phyloP scores from a whole-genome alignment of 2,888 invertebrate species.

The Linnaemya vulpina region DNA sequence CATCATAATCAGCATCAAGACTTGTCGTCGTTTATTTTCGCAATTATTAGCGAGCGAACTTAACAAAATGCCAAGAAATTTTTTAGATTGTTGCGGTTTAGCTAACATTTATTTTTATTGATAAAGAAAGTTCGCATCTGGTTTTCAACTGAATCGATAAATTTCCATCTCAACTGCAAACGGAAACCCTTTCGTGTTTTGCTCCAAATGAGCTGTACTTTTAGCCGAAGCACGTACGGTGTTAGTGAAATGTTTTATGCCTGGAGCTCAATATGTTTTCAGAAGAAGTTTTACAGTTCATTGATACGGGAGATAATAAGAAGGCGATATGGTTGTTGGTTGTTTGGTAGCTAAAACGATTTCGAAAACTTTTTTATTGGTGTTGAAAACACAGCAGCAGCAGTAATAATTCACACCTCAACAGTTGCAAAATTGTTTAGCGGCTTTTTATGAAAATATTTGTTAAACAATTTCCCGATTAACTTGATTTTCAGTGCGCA shows the following conservation, averaged over 20 bases:
- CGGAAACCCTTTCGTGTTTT: conserved; percentile 25
- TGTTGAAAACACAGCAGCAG: conserved; percentile 60
- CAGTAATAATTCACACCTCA: conserved; percentile 71
- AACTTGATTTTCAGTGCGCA: not conserved
- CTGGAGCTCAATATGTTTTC: conserved; percentile 25
- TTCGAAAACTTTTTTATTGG: conserved; percentile 65
- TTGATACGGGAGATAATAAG: conserved; percentile 55
- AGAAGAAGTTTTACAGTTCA: conserved; percentile 62
- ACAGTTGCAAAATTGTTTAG: conserved; percentile 53
- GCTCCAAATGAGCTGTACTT: conserved; percentile 56
- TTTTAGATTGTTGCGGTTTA: conserved; percentile 51
- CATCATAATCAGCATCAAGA: conserved; percentile 53
- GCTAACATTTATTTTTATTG: conserved; percentile 65
- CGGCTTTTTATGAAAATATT: conserved; percentile 50
- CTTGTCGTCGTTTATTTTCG: conserved; percentile 37
- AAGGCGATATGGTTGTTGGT: conserved; percentile 65
- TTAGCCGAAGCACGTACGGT: conserved; percentile 52
- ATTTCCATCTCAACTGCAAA: conserved; percentile 17
- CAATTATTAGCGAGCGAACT: conserved; percentile 45
- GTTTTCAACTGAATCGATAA: conserved; percentile 64
- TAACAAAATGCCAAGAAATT: conserved; percentile 22
- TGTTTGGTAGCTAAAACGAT: conserved; percentile 49
- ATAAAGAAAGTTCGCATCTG: conserved; percentile 55
- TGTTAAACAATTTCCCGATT: conserved; percentile 62
- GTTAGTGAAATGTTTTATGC: conserved; percentile 46